Base-by-base conservation (phyloP, 2,113 vertebrate genomes). In the Gadus macrocephalus region DNA sequence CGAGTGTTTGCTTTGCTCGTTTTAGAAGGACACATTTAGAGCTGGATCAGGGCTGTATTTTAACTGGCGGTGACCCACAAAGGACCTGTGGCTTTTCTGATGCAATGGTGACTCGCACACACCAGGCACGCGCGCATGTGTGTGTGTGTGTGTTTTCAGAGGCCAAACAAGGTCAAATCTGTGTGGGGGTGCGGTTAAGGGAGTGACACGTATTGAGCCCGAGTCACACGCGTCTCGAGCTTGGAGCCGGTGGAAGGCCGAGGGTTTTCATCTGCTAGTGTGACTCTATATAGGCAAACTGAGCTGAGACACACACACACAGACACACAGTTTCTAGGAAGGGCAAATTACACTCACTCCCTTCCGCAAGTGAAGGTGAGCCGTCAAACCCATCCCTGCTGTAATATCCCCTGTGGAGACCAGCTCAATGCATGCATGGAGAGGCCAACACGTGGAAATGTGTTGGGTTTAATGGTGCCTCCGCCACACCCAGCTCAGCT, bases 11-110 rank as follows among this genome's bases (percentile, higher is more conserved):
- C 81, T 87, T 85, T 87, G 76, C 84, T 88, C 56, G 56, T 91
- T 91, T 89, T 86, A 90, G 89, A 89, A 71, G 64, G 86, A 88
- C 82, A 69, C 69, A 87, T 90, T 93, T 93, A 89, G 84, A 80
- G 67, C 77, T 12, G 22, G 73, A 84, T 22, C 78, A 88, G 82
- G 82, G 89, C 90, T 91, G 89, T 90, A 88, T 90, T 92, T 92
- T 90, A 67, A 85, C 72, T 83, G 86, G 78, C 74, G 53, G 78
- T 74, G 76, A 76, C 70, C 22, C 63, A 82, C 78, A 72, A 60
- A 4, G 31, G 78, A 74, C 70, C 82, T 74, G 75, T 72, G 86
- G 83, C 77, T 79, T 85, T 49, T 77, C 89, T 91, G 90, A 90
- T 82, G 89, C 84, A 89, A 90, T 38, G 53, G 65, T 76, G 64